phyloP scores from a whole-genome alignment of 2,888 invertebrate genomes.

The Boloria selene region DNA sequence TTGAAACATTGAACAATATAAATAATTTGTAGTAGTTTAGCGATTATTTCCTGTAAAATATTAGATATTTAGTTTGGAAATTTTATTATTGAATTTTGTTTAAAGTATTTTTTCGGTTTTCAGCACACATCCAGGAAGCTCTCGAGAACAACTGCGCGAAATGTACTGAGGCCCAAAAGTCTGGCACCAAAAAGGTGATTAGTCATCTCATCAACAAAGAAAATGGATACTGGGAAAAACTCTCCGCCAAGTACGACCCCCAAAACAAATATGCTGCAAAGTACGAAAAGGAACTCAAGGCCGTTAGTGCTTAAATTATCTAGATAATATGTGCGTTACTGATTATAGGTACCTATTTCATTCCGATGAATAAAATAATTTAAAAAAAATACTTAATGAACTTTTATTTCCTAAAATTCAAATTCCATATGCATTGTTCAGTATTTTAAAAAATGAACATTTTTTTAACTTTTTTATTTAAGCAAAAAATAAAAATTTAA shows the following conservation, averaged over 20 bases:
- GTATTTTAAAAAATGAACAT: neutral
- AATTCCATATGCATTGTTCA: neutral
- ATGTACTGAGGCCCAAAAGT: conserved; percentile 52
- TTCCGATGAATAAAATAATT: conserved; percentile 17
- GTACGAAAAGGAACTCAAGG: conserved; percentile 55
- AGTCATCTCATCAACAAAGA: conserved; percentile 55
- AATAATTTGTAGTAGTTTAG: too few species aligned
- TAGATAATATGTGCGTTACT: neutral
- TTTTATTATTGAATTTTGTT: neutral
- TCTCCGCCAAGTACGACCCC: conserved; percentile 66
- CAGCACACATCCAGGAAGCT: conserved; percentile 60
- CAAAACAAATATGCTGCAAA: conserved; percentile 53
- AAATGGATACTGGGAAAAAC: conserved; percentile 56
- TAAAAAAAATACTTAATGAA: too few species aligned
- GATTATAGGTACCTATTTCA: conserved; percentile 13
- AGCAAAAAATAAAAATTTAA: too few species aligned
- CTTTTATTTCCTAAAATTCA: neutral
- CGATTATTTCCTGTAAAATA: too few species aligned
- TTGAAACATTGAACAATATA: too few species aligned
- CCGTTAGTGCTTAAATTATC: conserved; percentile 3
- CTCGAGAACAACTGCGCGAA: conserved; percentile 55
- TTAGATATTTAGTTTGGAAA: neutral
- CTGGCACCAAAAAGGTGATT: conserved; percentile 49
- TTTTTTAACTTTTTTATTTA: too few species aligned
- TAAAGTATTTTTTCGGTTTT: conserved; percentile 15